Evolutionary conservation across 2,113 vertebrate genomes (phyloP).

Genomic region (Oophaga pumilio): DNA sequence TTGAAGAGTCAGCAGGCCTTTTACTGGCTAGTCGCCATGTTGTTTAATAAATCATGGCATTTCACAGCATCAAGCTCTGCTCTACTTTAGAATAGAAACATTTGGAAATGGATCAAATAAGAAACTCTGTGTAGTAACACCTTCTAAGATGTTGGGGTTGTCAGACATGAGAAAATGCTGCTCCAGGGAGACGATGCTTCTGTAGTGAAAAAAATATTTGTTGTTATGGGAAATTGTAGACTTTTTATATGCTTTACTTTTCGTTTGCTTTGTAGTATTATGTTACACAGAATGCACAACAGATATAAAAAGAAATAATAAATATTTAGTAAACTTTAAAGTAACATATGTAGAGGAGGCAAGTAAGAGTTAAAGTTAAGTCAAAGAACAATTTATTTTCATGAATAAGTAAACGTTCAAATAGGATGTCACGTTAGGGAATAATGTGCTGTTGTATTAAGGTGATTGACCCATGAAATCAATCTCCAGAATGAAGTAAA

Average conservation of each 20-base stretch:
- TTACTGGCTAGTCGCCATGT: constrained; percentile 41
- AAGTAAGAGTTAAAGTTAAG: background rate
- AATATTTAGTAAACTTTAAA: background rate
- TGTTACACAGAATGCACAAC: background rate
- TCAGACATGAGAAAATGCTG: background rate
- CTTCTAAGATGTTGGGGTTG: constrained; percentile 2
- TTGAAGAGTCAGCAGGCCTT: constrained; percentile 49
- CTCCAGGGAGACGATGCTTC: background rate
- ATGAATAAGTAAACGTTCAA: background rate
- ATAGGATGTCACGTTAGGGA: background rate
- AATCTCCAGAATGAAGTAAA: background rate
- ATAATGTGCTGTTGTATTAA: background rate
- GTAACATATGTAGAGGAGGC: too few relatives aligned
- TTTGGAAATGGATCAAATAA: constrained; percentile 30
- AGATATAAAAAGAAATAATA: background rate
- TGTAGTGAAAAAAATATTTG: background rate
- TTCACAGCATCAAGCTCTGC: constrained; percentile 26
- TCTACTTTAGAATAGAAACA: constrained; percentile 41
- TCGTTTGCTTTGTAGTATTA: background rate
- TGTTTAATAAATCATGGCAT: constrained; percentile 52
- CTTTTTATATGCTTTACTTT: background rate
- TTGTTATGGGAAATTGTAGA: background rate
- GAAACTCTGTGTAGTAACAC: constrained; percentile 27
- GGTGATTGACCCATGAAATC: background rate
- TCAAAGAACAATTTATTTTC: background rate